Conservation (phyloP, 2,797 vertebrate species). For the Pipistrellus pipistrellus region DNA sequence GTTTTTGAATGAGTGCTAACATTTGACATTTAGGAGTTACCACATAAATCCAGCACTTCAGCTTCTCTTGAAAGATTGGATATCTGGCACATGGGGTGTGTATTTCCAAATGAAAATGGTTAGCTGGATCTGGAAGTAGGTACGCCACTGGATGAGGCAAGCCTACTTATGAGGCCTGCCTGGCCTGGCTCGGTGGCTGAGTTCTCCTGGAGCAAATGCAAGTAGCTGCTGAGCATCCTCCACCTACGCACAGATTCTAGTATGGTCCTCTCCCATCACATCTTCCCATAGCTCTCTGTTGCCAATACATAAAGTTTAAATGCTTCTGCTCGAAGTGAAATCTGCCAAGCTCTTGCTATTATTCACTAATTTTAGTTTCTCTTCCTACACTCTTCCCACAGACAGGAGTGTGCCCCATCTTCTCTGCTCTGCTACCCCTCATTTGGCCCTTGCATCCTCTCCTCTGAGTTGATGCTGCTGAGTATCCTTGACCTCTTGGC, state of each 20-base stretch:
- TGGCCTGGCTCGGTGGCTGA: neutral
- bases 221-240: neutral
- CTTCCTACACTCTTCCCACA: neutral
- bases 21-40: constrained; percentile 10
- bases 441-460: neutral
- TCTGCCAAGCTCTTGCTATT: neutral
- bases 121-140: neutral
- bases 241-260: neutral
- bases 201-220: neutral
- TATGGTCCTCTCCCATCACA: neutral
- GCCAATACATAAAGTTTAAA: neutral
- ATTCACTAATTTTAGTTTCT: neutral
- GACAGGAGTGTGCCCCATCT: neutral
- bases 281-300: neutral
- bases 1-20: constrained; percentile 1
- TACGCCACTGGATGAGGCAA: neutral
- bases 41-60: neutral
- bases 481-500: rapidly evolving
- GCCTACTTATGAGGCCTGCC: neutral
- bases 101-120: neutral
- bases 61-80: neutral
- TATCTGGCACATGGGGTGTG: neutral
- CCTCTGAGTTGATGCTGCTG: neutral
- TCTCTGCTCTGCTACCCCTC: neutral
- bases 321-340: neutral